Percentiles rank a stretch among this genome's conserved stretches.
Evolutionary conservation across 1,140 invertebrate genomes (phyloP).

Genomic region (Eulimnadia texana): DNA sequence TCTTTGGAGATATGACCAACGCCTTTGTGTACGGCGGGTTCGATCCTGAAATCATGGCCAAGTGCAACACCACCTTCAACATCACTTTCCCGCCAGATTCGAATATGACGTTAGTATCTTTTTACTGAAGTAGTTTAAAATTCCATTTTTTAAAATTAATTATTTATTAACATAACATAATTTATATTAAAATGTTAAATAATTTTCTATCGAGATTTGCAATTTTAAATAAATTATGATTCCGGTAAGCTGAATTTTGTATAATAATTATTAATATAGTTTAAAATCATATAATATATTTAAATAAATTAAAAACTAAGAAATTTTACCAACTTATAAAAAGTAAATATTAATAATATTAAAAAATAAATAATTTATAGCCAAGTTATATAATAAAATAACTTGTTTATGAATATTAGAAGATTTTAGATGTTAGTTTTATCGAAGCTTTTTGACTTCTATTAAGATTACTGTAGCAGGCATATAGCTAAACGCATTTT

Average conservation of each 20-base stretch:
- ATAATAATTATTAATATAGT: too few relatives aligned
- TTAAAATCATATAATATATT: not conserved
- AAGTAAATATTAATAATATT: too few relatives aligned
- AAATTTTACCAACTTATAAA: too few relatives aligned
- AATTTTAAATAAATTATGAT: not conserved
- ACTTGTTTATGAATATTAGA: too few relatives aligned
- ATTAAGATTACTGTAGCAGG: too few relatives aligned
- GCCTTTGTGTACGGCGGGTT: conserved; percentile 23
- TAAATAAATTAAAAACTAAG: not conserved
- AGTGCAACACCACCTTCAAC: conserved; percentile 7
- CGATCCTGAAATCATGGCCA: not conserved
- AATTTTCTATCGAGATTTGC: not conserved
- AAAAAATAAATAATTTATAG: too few relatives aligned
- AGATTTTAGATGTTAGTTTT: too few relatives aligned
- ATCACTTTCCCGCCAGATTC: not conserved
- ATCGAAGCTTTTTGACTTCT: too few relatives aligned
- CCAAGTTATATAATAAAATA: too few relatives aligned
- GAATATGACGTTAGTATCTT: not conserved
- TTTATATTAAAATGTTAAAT: not conserved
- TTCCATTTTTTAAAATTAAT: not conserved
- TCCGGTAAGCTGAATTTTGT: too few relatives aligned
- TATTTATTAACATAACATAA: not conserved
- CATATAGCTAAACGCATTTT: too few relatives aligned
- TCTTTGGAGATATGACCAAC: conserved; percentile 25
- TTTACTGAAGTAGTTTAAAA: too few relatives aligned